A percentile compares a stretch with the other conserved stretches of the same genome.
Conservation (phyloP, 2,113 vertebrate species). For the Callipepla californica region DNA sequence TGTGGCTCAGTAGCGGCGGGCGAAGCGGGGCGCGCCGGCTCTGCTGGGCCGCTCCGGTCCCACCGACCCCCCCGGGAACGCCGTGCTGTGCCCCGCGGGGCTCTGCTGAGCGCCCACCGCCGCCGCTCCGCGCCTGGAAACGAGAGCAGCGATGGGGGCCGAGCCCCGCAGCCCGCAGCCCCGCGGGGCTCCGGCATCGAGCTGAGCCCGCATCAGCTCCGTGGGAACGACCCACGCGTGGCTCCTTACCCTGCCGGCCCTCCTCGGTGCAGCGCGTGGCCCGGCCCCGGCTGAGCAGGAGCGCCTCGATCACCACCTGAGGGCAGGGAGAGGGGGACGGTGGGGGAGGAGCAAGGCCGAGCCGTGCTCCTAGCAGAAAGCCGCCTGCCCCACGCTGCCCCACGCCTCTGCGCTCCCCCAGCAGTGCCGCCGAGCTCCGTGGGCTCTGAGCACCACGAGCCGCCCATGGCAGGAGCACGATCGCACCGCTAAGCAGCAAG, state of each 20-base stretch:
- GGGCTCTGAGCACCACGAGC: not conserved
- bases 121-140: slow-evolving; percentile 84
- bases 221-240: too few relatives aligned
- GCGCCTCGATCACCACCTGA: slow-evolving; percentile 85
- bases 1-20: slow-evolving; percentile 72
- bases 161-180: too few relatives aligned
- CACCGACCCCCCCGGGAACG: slow-evolving; percentile 81
- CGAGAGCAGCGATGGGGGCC: not conserved
- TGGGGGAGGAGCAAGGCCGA: not conserved
- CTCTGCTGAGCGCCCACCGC: slow-evolving; percentile 82
- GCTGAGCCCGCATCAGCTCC: too few relatives aligned
- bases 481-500: slow-evolving; percentile 65
- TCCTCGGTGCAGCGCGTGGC: slow-evolving; percentile 83
- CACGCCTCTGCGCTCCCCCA: not conserved
- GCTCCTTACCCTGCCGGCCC: slow-evolving; percentile 85
- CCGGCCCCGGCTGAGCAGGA: slow-evolving; percentile 80
- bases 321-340: rapidly evolving
- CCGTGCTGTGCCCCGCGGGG: slow-evolving; percentile 77
- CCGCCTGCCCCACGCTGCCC: not conserved
- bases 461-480: not conserved
- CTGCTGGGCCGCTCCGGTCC: slow-evolving; percentile 71
- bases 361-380: not conserved
- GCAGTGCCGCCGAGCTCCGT: not conserved
- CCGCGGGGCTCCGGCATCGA: too few relatives aligned
- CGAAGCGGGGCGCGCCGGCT: slow-evolving; percentile 56